Evolutionary conservation across 2,888 invertebrate genomes (phyloP).

Genomic region (Hedya salicella): DNA sequence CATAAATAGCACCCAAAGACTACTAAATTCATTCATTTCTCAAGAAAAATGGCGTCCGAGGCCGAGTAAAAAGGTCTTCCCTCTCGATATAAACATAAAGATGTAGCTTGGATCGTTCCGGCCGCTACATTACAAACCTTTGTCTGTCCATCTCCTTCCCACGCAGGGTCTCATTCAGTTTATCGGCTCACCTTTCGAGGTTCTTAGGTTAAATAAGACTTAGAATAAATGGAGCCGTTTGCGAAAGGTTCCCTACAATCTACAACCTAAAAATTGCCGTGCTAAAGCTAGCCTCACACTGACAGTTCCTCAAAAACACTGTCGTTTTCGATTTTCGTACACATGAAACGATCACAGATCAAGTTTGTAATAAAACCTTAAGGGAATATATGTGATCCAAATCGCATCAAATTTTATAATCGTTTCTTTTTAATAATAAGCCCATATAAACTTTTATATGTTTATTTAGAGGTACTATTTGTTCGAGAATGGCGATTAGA

Average conservation of each 20-base stretch:
- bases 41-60: neutral
- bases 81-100: constrained; percentile 8
- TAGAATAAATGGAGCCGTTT: constrained; percentile 8
- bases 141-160: neutral
- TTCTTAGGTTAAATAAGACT: constrained; percentile 16
- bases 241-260: neutral
- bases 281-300: neutral
- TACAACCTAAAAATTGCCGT: neutral
- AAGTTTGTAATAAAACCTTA: too few relatives aligned
- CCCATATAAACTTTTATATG: too few relatives aligned
- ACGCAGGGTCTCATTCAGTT: neutral
- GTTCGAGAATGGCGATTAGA: too few relatives aligned
- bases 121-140: constrained; percentile 3
- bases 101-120: neutral
- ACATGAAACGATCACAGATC: too few relatives aligned
- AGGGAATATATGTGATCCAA: too few relatives aligned
- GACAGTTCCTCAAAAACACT: too few relatives aligned
- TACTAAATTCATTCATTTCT: constrained; percentile 1
- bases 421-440: too few relatives aligned
- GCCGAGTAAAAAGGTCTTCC: constrained; percentile 5
- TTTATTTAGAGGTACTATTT: too few relatives aligned
- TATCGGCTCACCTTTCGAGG: neutral
- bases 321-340: too few relatives aligned
- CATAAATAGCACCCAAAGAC: neutral
- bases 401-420: too few relatives aligned